Evolutionary conservation across 2,888 invertebrate genomes (phyloP), one percentile per base, ranked within the genome.

Genomic region (Drosophila anceps): DNA sequence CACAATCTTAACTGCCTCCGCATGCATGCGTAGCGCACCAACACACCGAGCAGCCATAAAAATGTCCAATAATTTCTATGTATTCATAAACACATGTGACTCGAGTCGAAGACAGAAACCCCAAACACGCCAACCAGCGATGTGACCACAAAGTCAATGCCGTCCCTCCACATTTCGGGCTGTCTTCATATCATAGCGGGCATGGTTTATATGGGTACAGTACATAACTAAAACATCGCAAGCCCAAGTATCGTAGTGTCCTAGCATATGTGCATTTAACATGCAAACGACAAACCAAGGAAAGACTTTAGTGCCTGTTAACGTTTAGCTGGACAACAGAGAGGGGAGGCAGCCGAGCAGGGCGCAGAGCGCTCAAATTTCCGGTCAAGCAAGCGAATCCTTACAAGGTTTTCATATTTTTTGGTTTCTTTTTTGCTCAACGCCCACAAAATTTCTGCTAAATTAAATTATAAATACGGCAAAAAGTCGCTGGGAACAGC

Each of bases 391-490:
- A 63, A 76, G 69, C 81, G 90, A 86, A 86, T 86, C 90, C 86
- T 83, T 89, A 89, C 71, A 74, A 76, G 66, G 67, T 61, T 61
- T 70, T 71, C 69, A 73, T 73, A 72, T 71, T 71, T 79, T 37
- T 75, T 72, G 81, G 69, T 81, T 84, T 76, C 69, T 69, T 76
- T 83, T 76, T 81, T 62, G 79, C 76, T 70, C 60, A 83, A 84
- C 86, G 83, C 90, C 88, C 90, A 79, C 87, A 88, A 86, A 84
- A 84, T 86, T 86, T 88, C 85, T 84, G 88, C 88, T 86, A 85
- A 86, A 86, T 86, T 86, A 88, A 89, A 88, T 86, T 86, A 86
- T 88, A 86, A 86, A 88, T 89, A 88, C 83, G 77, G 73, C 81
- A 82, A 81, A 82, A 87, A 86, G 83, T 84, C 87, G 76, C 74